These are phyloP conservation scores for Pseudorectes ferrugineus DNA, from an alignment of 2,113 vertebrate genomes.

Conservation along the genomic window DNA sequence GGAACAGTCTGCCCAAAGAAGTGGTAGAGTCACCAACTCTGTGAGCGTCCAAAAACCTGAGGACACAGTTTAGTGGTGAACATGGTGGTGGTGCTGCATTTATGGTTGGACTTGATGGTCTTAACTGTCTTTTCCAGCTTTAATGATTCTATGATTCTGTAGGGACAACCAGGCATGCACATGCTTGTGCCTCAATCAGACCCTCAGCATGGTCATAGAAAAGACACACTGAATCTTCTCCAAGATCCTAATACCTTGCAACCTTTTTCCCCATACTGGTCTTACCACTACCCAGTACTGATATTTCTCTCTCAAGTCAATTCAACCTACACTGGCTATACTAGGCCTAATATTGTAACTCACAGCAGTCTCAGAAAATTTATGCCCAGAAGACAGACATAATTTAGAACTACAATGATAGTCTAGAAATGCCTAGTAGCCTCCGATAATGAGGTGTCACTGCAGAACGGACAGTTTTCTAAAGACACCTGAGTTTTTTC, in stretches of 20 bases:
- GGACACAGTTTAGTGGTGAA: background rate
- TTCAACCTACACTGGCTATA: background rate
- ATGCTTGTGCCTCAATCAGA: background rate
- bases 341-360: background rate
- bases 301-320: background rate
- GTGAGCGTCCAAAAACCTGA: background rate
- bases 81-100: background rate
- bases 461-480: background rate
- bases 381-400: background rate
- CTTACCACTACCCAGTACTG: background rate
- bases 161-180: background rate
- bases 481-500: background rate
- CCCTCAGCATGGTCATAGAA: background rate
- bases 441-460: background rate
- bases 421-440: background rate
- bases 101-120: background rate
- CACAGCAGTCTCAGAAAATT: background rate
- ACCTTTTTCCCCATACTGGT: background rate
- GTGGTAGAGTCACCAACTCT: too few species aligned
- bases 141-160: background rate
- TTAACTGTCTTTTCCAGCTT: background rate
- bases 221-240: background rate
- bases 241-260: background rate
- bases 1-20: background rate
- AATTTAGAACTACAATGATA: background rate